Conservation (phyloP, 2,113 vertebrate species). For the Pardalotus punctatus region DNA sequence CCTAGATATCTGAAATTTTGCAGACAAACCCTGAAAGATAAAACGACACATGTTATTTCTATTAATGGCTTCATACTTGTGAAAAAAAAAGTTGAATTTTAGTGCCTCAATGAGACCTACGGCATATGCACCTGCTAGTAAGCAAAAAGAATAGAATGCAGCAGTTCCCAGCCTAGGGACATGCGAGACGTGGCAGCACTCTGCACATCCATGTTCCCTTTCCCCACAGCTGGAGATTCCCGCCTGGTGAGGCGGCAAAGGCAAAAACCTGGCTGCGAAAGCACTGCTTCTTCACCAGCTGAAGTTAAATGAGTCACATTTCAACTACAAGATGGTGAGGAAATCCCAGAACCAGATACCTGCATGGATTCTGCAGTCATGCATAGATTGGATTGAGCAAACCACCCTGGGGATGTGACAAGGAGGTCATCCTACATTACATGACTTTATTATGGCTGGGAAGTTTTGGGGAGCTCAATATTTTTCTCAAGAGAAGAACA, state of each 20-base stretch:
- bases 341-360: not conserved
- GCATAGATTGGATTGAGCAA: not conserved
- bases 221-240: not conserved
- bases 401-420: not conserved
- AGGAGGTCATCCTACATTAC: not conserved
- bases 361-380: not conserved
- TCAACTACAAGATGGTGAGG: not conserved
- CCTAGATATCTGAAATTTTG: constrained; percentile 97
- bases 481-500: not conserved
- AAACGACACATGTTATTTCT: not conserved
- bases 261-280: not conserved
- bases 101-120: not conserved
- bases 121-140: not conserved
- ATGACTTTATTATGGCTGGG: not conserved
- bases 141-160: not conserved
- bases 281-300: not conserved
- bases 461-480: not conserved
- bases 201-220: not conserved
- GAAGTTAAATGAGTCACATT: not conserved
- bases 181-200: not conserved
- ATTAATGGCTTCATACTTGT: not conserved
- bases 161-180: not conserved
- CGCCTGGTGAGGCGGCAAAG: not conserved
- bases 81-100: not conserved
- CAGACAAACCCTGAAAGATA: constrained; percentile 87